phyloP scores from a whole-genome alignment of 2,113 vertebrate genomes.

The Echinops telfairi region DNA sequence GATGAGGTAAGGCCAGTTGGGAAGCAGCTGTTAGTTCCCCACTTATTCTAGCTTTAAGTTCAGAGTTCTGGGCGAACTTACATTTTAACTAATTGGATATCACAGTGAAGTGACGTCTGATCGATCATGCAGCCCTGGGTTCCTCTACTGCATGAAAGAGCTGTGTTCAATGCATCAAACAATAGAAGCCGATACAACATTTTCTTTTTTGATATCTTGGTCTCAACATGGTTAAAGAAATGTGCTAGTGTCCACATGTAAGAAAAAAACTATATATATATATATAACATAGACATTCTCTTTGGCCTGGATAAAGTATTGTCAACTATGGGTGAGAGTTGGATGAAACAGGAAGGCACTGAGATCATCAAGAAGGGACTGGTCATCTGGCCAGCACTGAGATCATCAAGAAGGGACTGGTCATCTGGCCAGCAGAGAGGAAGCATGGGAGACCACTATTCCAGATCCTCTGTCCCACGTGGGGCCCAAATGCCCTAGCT shows the following conservation, averaged over 20 bases:
- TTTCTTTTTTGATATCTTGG: background rate
- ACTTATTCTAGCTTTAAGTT: background rate
- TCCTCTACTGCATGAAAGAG: background rate
- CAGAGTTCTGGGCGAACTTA: background rate
- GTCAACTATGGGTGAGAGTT: background rate
- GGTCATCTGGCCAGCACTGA: too few species aligned
- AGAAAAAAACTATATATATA: background rate
- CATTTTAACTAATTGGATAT: constrained; percentile 13
- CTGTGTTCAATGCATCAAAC: background rate
- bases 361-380: background rate
- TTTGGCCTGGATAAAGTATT: background rate
- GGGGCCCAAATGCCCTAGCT: accelerated
- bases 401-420: background rate
- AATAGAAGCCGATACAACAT: background rate
- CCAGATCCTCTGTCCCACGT: background rate
- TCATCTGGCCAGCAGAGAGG: background rate
- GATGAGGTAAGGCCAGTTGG: constrained; percentile 78
- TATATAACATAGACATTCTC: background rate
- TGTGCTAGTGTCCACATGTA: accelerated
- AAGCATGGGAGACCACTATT: background rate
- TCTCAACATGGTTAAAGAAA: background rate
- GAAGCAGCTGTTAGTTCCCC: background rate
- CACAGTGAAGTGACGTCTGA: background rate
- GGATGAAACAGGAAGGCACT: background rate
- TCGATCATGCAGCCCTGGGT: background rate